These are phyloP conservation scores for Myotis daubentonii DNA, from an alignment of 2,797 vertebrate genomes.

Conservation along the genomic window DNA sequence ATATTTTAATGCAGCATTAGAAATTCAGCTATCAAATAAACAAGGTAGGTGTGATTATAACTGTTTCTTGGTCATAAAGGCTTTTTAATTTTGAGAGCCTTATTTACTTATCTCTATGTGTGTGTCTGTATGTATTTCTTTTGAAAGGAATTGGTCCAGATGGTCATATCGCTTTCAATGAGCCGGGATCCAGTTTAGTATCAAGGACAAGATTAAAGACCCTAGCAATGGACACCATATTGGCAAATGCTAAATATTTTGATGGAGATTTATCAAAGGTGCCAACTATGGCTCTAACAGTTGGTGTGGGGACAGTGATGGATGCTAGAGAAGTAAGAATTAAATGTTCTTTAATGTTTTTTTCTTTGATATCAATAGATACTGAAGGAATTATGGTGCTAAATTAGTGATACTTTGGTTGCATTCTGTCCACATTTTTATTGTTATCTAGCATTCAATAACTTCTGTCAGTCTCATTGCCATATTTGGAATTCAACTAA, in stretches of 20 bases:
- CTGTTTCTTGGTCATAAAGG: background rate
- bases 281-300: conserved; percentile 90
- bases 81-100: conserved; percentile 5
- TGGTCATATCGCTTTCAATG: conserved; percentile 91
- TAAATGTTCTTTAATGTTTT: conserved; percentile 60
- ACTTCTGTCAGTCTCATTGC: background rate
- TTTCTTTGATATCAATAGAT: conserved; percentile 74
- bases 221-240: conserved; percentile 90
- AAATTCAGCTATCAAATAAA: conserved; percentile 31
- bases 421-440: background rate
- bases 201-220: conserved; percentile 91
- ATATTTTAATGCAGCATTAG: conserved; percentile 45
- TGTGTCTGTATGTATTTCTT: conserved; percentile 61
- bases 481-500: conserved; percentile 29
- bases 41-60: conserved; percentile 56
- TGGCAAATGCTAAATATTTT: conserved; percentile 91
- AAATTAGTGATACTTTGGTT: conserved; percentile 18
- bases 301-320: conserved; percentile 91
- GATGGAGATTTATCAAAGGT: conserved; percentile 90
- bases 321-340: conserved; percentile 90
- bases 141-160: conserved; percentile 91
- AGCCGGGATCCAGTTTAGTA: conserved; percentile 90
- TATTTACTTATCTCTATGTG: background rate
- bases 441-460: background rate
- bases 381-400: conserved; percentile 11